Base-by-base conservation (phyloP, 2,113 vertebrate species). In the Erinaceus europaeus region DNA sequence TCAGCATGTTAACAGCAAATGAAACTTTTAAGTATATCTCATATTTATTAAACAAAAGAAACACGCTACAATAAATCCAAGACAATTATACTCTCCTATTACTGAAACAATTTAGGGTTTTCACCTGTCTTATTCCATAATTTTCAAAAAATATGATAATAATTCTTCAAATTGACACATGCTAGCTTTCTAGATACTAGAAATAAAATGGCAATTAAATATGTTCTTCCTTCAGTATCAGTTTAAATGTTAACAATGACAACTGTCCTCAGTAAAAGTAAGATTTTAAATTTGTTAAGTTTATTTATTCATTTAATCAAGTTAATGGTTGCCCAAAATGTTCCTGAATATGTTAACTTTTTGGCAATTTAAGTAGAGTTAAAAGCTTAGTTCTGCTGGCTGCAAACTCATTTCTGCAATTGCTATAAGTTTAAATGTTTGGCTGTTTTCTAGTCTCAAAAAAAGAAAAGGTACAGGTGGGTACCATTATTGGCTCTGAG, bases 1-100 rank as follows among this genome's bases (percentile, higher is more conserved):
- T 72, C 38, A 90, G 38, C 55, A 88, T 88, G 20, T 71, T 84
- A 36, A 76, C 21, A 83, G 15, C 48, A 84, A 92, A 94, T 67
- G 65, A 71, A 84, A 84, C 44, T 88, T 81, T 90, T 36, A 75
- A 87, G 78, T 84, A 92, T 65, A 76, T 36, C 62, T 76, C 27
- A 52, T 76, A 65, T 77, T 91, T 44, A 88, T 71, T 92, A 90
- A 88, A 88, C 5, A 76, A 90, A 80, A n/a, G n/a, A n/a, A n/a
- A n/a, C n/a, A n/a, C n/a, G n/a, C n/a, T n/a, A n/a, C n/a, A n/a
- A n/a, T n/a, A n/a, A n/a, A n/a, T n/a, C n/a, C n/a, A n/a, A n/a
- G n/a, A n/a, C n/a, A n/a, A n/a, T n/a, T 15, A 48, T 6, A 57
- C 4, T 57, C 29, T 61, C 59, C 15, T 61, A 61, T 61, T 14